Evolutionary conservation across 2,113 vertebrate genomes (phyloP), one percentile per base, ranked within the genome.

Genomic region (Alouatta palliata): DNA sequence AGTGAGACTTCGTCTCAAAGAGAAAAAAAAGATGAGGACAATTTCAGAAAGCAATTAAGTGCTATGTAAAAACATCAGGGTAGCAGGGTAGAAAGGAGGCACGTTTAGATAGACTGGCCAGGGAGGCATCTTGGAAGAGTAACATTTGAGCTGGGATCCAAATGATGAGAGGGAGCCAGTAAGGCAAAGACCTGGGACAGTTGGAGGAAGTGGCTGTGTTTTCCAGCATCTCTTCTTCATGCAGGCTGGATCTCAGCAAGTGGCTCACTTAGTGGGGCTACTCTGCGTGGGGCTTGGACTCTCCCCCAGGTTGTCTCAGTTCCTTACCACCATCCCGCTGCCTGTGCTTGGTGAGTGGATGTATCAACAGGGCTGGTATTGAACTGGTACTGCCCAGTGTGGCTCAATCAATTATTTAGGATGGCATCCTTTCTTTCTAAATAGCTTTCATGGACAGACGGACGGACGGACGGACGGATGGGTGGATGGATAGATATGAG

Each of bases 251-350:
- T 99, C 98, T 35, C 97, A 96, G 27, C 95, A 92, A 94, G 98
- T 98, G 0, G 98, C 98, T 66, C 98, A 99, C 97, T 40, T 99
- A 58, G 98, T 98, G 0, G 99, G 99, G 0, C 54, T 99, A 94
- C 90, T 56, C 0, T 98, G 99, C 2, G 0, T 99, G 81, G 85
- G 97, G 81, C 76, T 99, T 75, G 99, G 99, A 68, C 87, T 98
- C 96, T 99, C 99, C 58, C 99, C 99, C 0, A 97, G 97, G 75
- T 94, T 99, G 91, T 98, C 98, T 25, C 98, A 98, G 90, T 56
- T 99, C 58, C 98, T 99, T 66, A 98, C 98, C 54, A 94, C 56
- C 71, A 98, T 99, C 84, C 99, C 99, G 0, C 92, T 99, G 92
- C 98, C 98, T 0, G 97, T 99, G 82, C 98, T 99, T 0, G 99